Evolutionary conservation across 2,113 vertebrate species (phyloP), one percentile per base, ranked within the genome.

Genomic region (Panurus biarmicus): DNA sequence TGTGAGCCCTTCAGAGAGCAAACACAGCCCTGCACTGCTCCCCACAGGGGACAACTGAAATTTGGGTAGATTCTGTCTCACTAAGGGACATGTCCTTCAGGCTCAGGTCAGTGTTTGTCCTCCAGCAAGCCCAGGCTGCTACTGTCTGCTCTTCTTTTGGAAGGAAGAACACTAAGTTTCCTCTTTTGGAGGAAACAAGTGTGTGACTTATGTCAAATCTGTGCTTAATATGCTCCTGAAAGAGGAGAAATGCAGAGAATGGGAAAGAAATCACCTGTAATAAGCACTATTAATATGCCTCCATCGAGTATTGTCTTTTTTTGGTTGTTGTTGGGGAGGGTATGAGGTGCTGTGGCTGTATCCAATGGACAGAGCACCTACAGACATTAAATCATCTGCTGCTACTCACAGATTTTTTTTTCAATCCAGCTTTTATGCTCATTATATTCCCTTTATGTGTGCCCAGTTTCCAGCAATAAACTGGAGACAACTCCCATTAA

Each of bases 21-120:
- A 82, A 61, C 74, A 29, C 48, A 69, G 36, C 54, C 65, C 70
- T 69, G 77, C 15, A 2, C 65, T 78, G 77, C 65, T 64, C 64
- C 3, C 10, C 31, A 3, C 1, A 0, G 17, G 42, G 45, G 15
- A 40, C 36, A 19, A 7, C 36, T 14, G 48, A 10, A n/a, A 57
- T 25, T 38, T 11, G 1, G 65, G 40, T 16, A 29, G 56, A 11
- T 45, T 29, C 62, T 44, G 45, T 21, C 70, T 50, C 45, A 36
- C 61, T n/a, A 5, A 42, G 77, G 65, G 60, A 71, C 1, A 0
- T 16, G 64, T 48, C 85, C 85, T 82, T 83, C 54, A 62, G 47
- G 20, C 57, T 66, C 16, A 5, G 69, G 86, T 21, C 56, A 87
- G 22, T 2, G 44, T 4, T 14, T 35, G 40, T 33, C 65, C 64